Conservation (phyloP, 1,140 invertebrate species). For the Odontomachus brunneus region DNA sequence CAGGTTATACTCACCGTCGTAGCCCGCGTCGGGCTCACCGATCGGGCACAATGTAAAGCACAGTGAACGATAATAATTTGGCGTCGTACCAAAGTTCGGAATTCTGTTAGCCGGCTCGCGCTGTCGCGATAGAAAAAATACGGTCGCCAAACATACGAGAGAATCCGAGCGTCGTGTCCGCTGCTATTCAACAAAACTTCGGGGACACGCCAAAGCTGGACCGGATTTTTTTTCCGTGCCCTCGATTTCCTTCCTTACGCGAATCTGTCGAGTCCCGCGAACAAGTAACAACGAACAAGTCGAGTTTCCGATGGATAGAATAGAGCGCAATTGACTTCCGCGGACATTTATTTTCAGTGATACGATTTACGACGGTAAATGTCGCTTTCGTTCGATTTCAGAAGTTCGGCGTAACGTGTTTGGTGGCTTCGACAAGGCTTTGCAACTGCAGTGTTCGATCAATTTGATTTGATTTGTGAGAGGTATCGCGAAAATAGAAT, state of each 20-base stretch:
- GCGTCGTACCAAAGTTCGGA: conserved; percentile 73
- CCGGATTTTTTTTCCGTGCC: neutral
- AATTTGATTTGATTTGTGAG: conserved; percentile 8
- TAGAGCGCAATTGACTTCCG: conserved; percentile 11
- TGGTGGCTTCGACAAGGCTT: neutral
- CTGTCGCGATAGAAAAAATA: conserved; percentile 74
- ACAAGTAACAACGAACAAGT: conserved; percentile 49
- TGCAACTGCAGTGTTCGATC: neutral
- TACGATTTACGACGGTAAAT: neutral
- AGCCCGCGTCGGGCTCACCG: conserved; percentile 29
- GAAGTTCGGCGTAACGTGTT: neutral
- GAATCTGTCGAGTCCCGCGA: neutral
- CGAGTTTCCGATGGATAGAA: conserved; percentile 27
- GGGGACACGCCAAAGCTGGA: neutral
- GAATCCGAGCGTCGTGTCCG: conserved; percentile 57
- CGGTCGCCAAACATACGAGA: conserved; percentile 69
- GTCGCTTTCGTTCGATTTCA: neutral
- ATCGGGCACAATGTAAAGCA: conserved; percentile 71
- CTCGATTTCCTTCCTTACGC: conserved; percentile 16
- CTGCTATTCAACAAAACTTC: conserved; percentile 63
- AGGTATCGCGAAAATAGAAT: neutral
- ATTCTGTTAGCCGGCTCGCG: conserved; percentile 72
- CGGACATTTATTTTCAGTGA: neutral
- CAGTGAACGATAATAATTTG: conserved; percentile 75
- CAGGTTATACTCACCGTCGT: conserved; percentile 56